These are phyloP conservation scores for Ctenosaura bakeri DNA, from an alignment of 2,797 vertebrate genomes.

Conservation along the genomic window DNA sequence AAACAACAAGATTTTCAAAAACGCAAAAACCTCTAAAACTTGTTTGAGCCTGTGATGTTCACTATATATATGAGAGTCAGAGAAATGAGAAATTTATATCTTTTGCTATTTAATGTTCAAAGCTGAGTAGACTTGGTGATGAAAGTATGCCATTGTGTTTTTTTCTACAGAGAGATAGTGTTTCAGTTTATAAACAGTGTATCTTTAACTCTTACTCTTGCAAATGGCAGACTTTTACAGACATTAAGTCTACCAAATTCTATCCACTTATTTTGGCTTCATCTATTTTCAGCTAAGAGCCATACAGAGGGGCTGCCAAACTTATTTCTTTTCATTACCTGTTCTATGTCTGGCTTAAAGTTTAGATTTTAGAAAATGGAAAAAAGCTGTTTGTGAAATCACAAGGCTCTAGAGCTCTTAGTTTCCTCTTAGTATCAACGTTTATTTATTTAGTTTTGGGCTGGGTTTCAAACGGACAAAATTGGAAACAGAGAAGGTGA, in stretches of 20 bases:
- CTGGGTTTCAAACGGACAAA: constrained; percentile 88
- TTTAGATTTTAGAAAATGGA: constrained; percentile 87
- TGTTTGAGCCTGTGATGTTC: constrained; percentile 37
- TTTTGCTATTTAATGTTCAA: constrained; percentile 37
- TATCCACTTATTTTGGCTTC: constrained; percentile 82
- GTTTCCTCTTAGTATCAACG: constrained; percentile 88
- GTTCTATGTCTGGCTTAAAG: constrained; percentile 84
- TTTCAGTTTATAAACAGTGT: constrained; percentile 82
- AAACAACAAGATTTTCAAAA: constrained; percentile 18
- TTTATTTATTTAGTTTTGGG: constrained; percentile 89
- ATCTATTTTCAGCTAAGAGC: constrained; percentile 81
- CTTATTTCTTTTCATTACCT: constrained; percentile 87
- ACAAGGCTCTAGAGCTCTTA: constrained; percentile 85
- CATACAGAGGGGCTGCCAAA: constrained; percentile 82
- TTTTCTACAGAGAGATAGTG: constrained; percentile 73
- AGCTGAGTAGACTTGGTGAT: constrained; percentile 51
- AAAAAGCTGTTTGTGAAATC: constrained; percentile 88
- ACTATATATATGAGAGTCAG: neutral
- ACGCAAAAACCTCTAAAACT: constrained; percentile 10
- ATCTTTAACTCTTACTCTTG: constrained; percentile 63
- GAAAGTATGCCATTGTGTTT: constrained; percentile 68
- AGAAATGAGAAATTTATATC: constrained; percentile 44
- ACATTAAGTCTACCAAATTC: constrained; percentile 83
- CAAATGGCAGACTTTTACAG: constrained; percentile 83
- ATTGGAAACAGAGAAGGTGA: constrained; percentile 89